phyloP scores from a whole-genome alignment of 1,140 invertebrate species.

The Drosophila bocki region DNA sequence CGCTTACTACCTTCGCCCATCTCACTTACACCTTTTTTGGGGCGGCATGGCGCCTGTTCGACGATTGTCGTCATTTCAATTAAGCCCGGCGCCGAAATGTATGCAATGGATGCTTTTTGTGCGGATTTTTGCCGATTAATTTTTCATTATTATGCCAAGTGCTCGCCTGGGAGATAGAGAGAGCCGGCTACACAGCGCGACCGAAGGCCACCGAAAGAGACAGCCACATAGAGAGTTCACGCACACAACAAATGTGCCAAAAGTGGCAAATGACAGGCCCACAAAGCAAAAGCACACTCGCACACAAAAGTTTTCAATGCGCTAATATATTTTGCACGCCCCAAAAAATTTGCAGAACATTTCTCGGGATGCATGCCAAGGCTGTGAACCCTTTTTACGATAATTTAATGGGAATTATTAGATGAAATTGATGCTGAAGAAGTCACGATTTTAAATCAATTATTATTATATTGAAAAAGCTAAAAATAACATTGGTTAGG shows the following conservation, averaged over 20 bases:
- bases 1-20: not conserved
- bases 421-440: not conserved
- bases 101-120: conserved; percentile 50
- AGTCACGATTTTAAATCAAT: not conserved
- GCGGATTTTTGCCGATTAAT: conserved; percentile 66
- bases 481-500: too few species aligned
- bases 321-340: conserved; percentile 50
- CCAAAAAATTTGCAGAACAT: conserved; percentile 39
- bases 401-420: conserved; percentile 10
- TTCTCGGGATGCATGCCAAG: conserved; percentile 26
- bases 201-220: conserved; percentile 13
- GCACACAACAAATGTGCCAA: conserved; percentile 45
- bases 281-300: conserved; percentile 2
- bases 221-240: conserved; percentile 7
- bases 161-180: conserved; percentile 18
- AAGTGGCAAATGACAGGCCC: conserved; percentile 48
- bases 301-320: conserved; percentile 31
- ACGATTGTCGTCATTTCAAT: conserved; percentile 68
- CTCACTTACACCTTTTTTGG: conserved; percentile 42
- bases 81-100: conserved; percentile 69
- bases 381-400: conserved; percentile 3
- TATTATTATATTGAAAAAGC: not conserved
- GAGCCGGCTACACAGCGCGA: not conserved
- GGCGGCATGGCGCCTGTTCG: conserved; percentile 19
- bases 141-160: conserved; percentile 72